A percentile compares a stretch with the other conserved stretches of the same genome.
phyloP scores from a whole-genome alignment of 2,113 vertebrate species.

The Sinocyclocheilus maitianheensis region DNA sequence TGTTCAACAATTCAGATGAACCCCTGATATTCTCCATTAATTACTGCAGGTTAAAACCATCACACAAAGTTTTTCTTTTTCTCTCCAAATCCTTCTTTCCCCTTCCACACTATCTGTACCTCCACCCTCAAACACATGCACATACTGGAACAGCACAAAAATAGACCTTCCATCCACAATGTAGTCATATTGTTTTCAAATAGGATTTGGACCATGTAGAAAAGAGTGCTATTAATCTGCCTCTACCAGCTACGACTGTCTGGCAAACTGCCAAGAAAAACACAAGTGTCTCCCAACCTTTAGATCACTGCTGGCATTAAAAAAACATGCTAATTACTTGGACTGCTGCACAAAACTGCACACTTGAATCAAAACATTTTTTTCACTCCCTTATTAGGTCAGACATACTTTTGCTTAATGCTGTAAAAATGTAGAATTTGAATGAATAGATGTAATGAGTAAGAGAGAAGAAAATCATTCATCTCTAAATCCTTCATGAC shows the following conservation, averaged over 20 bases:
- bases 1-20: background rate
- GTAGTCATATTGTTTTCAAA: constrained; percentile 8
- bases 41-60: background rate
- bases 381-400: background rate
- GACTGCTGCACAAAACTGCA: background rate
- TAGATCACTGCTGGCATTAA: background rate
- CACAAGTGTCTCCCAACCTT: background rate
- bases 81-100: background rate
- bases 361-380: background rate
- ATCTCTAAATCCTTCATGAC: background rate
- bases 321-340: background rate
- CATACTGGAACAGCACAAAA: background rate
- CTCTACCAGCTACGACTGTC: background rate
- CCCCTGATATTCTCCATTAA: background rate
- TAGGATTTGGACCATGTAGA: background rate
- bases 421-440: background rate
- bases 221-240: background rate
- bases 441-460: background rate
- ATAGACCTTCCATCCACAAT: background rate
- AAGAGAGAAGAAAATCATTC: background rate
- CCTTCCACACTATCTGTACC: background rate
- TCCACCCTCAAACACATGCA: background rate
- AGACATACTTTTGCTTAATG: background rate
- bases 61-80: background rate
- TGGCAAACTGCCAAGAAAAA: constrained; percentile 1